phyloP scores from a whole-genome alignment of 2,888 invertebrate genomes.

The Siphlonurus alternatus region DNA sequence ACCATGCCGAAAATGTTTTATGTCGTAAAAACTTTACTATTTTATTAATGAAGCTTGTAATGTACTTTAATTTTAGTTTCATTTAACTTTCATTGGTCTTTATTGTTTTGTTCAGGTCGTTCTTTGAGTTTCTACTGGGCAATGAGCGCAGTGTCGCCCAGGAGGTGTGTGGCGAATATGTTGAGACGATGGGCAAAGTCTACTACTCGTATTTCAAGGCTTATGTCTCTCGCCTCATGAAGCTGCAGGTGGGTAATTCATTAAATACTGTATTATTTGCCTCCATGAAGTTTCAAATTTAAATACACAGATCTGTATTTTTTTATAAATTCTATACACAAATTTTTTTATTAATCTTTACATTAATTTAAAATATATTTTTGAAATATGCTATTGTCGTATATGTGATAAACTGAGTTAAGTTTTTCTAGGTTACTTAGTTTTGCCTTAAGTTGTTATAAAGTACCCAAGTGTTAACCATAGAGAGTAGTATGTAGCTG shows the following conservation, averaged over 20 bases:
- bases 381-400: not conserved
- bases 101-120: constrained; percentile 42
- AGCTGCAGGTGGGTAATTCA: constrained; percentile 48
- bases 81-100: constrained; percentile 5
- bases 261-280: not conserved
- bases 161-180: constrained; percentile 89
- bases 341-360: no score
- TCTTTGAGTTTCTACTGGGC: constrained; percentile 89
- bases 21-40: not conserved
- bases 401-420: no score
- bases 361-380: not conserved
- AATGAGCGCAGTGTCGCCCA: constrained; percentile 92
- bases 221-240: constrained; percentile 78
- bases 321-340: no score
- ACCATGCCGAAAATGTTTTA: no score
- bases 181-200: constrained; percentile 91
- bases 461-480: no score
- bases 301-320: constrained; percentile 1
- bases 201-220: constrained; percentile 93
- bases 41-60: constrained; percentile 19
- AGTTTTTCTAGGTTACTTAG: no score
- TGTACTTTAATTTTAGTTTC: constrained; percentile 33
- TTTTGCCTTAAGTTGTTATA: no score
- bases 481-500: no score
- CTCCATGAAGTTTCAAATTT: not conserved